phyloP scores from a whole-genome alignment of 2,888 invertebrate genomes.

The Plebejus melissa region DNA sequence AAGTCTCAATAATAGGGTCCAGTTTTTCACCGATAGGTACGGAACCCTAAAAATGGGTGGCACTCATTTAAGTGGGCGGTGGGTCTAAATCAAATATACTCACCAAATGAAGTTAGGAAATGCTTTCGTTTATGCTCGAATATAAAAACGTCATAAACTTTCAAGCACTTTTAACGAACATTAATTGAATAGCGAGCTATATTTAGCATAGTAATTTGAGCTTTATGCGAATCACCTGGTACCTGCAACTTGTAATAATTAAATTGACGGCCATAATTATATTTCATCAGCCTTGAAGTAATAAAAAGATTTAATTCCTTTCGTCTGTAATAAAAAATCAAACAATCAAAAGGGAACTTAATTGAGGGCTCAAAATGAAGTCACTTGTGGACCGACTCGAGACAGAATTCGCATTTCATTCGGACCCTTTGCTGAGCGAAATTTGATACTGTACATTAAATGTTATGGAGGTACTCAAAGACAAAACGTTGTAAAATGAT shows the following conservation, averaged over 20 bases:
- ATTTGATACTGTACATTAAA: constrained; percentile 20
- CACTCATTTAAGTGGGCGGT: constrained; percentile 33
- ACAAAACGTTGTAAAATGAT: constrained; percentile 15
- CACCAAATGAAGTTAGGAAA: constrained; percentile 20
- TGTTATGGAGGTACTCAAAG: constrained; percentile 5
- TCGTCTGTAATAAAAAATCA: background rate
- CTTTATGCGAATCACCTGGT: background rate
- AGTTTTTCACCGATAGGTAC: no score
- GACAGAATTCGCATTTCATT: background rate
- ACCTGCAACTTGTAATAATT: background rate
- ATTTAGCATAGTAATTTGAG: background rate
- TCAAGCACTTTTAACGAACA: background rate
- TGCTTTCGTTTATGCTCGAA: background rate
- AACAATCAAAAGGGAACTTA: background rate
- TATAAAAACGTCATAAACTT: constrained; percentile 9
- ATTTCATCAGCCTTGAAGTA: background rate
- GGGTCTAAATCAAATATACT: constrained; percentile 32
- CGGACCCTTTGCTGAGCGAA: constrained; percentile 12
- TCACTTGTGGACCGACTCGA: background rate
- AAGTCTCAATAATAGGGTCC: no score
- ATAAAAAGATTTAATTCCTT: background rate
- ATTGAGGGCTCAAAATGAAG: constrained; percentile 1
- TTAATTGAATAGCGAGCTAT: background rate
- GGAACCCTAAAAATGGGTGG: constrained; percentile 32
- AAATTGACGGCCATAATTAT: background rate